Evolutionary conservation across 1,140 invertebrate genomes (phyloP).

Genomic region (Camponotus floridanus): DNA sequence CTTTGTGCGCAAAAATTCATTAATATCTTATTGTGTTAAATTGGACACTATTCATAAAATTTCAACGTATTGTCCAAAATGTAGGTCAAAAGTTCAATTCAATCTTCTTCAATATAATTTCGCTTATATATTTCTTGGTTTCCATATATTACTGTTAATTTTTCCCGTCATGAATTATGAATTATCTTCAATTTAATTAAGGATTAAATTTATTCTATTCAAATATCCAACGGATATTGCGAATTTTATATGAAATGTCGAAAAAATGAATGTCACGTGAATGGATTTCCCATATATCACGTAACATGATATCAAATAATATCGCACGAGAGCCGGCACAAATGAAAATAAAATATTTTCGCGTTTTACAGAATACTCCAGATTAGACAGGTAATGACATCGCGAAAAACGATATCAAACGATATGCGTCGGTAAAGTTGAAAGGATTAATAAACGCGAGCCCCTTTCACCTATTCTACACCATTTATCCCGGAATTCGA

Average conservation of each 20-base stretch:
- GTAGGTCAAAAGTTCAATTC: slow-evolving; percentile 2
- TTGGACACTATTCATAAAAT: background rate
- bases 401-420: background rate
- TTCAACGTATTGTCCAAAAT: background rate
- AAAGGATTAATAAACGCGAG: background rate
- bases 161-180: too few relatives aligned
- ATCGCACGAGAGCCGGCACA: background rate
- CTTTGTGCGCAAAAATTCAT: background rate
- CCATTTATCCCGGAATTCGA: slow-evolving; percentile 26
- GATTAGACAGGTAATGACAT: background rate
- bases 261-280: slow-evolving; percentile 2
- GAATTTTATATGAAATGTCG: background rate
- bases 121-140: background rate
- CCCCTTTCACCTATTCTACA: background rate
- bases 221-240: background rate
- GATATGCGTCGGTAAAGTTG: background rate
- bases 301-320: background rate
- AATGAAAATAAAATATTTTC: background rate
- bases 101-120: slow-evolving; percentile 6
- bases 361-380: background rate
- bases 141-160: background rate
- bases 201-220: slow-evolving; percentile 39
- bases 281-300: background rate
- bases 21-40: background rate
- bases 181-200: slow-evolving; percentile 31